Evolutionary conservation across 2,113 vertebrate genomes (phyloP), one percentile per base, ranked within the genome.

Genomic region (Takifugu bimaculatus): DNA sequence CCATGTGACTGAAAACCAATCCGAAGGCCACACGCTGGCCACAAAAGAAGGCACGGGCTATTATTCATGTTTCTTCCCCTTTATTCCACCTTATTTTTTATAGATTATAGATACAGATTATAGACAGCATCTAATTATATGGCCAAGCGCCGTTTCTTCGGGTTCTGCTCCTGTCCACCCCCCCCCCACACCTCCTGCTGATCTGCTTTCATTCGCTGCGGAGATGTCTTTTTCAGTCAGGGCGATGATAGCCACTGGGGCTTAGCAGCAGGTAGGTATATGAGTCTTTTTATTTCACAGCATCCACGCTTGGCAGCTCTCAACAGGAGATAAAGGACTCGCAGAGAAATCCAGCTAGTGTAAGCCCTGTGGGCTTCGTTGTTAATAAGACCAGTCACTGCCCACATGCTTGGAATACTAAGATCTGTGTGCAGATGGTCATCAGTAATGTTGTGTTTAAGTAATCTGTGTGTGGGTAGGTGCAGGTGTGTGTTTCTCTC

Each of bases 251-350:
- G 77, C 79, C 65, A 57, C 65, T 20, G 35, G 77, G 72, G 77
- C 63, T 51, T 35, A 70, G 15, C 54, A 71, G 68, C 64, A 63
- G 61, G 68, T 50, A 54, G 59, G 42, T 42, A 54, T 45, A 75
- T 60, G 63, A 51, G 29, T 75, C 44, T 64, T 57, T 79, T 80
- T 73, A 78, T 77, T 74, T 65, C 51, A 65, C 62, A 48, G 57
- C 1, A 12, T 52, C 54, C 60, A 32, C 14, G 47, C 76, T 66
- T 54, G 64, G 64, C 26, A 20, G 15, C 64, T 83, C 70, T 62
- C 77, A 82, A 77, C 65, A 70, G 72, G 75, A 70, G 76, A 85
- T 70, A 68, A 73, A 79, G 73, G 52, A 74, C 74, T 68, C 27
- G 59, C 58, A 50, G 57, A 75, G 71, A 53, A 77, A 74, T 72